Evolutionary conservation across 2,888 invertebrate genomes (phyloP).

Genomic region (Heteromyza rotundicornis): DNA sequence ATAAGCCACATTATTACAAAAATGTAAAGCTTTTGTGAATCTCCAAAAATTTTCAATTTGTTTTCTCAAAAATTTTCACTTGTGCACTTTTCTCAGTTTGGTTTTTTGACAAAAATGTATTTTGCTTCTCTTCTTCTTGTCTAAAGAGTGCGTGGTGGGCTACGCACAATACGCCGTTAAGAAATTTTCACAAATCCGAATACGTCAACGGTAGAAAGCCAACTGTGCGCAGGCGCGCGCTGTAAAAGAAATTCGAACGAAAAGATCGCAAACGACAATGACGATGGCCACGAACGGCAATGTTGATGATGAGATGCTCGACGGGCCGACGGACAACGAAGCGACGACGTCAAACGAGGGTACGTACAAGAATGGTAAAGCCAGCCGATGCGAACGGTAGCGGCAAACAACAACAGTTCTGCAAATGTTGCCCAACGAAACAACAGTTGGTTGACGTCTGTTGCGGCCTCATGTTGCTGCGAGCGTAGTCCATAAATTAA

Average conservation of each 20-base stretch:
- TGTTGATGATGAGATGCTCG: background rate
- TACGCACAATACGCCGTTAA: constrained; percentile 19
- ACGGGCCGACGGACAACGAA: constrained; percentile 11
- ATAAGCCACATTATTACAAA: background rate
- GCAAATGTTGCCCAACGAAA: constrained; percentile 29
- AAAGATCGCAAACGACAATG: constrained; percentile 13
- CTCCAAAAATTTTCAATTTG: background rate
- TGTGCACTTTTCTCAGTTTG: too few species aligned
- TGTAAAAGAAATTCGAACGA: constrained; percentile 58
- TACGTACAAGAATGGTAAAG: background rate
- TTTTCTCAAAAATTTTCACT: background rate
- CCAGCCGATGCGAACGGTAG: background rate
- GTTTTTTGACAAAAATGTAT: too few species aligned
- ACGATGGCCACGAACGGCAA: constrained; percentile 12
- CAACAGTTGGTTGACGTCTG: constrained; percentile 27
- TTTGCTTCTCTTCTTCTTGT: constrained; percentile 9
- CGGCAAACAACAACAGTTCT: background rate
- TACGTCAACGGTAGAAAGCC: constrained; percentile 63
- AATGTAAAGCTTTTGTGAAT: too few species aligned
- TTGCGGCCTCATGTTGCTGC: constrained; percentile 38
- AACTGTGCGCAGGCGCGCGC: constrained; percentile 63
- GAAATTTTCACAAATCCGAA: constrained; percentile 60
- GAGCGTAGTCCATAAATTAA: constrained; percentile 28
- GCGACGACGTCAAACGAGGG: constrained; percentile 5
- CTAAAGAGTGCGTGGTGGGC: background rate